phyloP scores from a whole-genome alignment of 2,113 vertebrate genomes.

The Orycteropus afer region DNA sequence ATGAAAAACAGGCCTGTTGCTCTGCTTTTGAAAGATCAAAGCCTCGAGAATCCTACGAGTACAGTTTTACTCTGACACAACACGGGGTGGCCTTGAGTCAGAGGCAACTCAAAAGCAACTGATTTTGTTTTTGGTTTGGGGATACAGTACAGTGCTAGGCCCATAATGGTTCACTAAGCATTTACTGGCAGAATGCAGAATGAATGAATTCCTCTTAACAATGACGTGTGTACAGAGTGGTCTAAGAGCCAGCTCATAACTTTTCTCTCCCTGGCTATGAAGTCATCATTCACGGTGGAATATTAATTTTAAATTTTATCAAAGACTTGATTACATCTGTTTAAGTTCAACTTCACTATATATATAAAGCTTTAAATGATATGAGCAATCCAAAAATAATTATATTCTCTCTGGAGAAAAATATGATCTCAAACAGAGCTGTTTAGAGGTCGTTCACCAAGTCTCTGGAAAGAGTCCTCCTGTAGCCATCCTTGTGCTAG shows the following conservation, averaged over 20 bases:
- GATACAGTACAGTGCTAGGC: not conserved
- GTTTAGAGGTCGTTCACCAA: constrained; percentile 57
- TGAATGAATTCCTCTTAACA: not conserved
- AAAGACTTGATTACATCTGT: constrained; percentile 15
- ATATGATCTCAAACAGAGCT: constrained; percentile 59
- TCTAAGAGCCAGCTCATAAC: not conserved
- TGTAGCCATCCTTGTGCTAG: not conserved
- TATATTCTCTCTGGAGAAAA: constrained; percentile 64
- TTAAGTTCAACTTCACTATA: constrained; percentile 54
- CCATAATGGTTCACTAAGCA: not conserved
- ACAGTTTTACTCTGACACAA: not conserved
- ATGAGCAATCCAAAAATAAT: constrained; percentile 66
- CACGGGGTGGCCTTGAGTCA: too few species aligned
- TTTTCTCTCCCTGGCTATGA: not conserved
- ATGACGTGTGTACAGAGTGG: not conserved
- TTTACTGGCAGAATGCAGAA: not conserved
- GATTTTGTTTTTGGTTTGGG: not conserved
- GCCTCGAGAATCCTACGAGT: not conserved
- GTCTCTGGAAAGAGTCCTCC: constrained; percentile 53
- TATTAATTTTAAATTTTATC: constrained; percentile 40
- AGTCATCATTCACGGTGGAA: not conserved
- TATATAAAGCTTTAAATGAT: constrained; percentile 64
- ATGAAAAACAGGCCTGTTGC: not conserved
- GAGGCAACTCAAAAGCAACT: not conserved
- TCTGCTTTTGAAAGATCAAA: not conserved